Percentiles rank a stretch among this genome's conserved stretches.
Evolutionary conservation across 1,140 invertebrate species (phyloP).

Genomic region (Drosophila tristis): DNA sequence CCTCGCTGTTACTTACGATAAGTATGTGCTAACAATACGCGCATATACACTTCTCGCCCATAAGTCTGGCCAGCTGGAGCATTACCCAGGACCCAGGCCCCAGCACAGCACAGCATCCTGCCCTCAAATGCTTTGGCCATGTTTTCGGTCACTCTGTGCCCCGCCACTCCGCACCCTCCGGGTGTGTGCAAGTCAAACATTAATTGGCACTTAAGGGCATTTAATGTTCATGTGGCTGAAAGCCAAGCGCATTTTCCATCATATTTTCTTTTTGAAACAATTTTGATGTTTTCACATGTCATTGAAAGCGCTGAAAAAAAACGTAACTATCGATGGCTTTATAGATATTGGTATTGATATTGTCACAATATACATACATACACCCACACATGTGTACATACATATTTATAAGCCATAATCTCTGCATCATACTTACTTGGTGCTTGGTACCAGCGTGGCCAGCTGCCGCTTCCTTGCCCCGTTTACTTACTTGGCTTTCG

Average conservation of each 20-base stretch:
- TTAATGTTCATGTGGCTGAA: slow-evolving; percentile 58
- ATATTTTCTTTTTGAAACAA: slow-evolving; percentile 53
- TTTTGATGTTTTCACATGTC: slow-evolving; percentile 74
- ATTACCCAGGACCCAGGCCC: slow-evolving; percentile 39
- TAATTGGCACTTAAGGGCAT: slow-evolving; percentile 79
- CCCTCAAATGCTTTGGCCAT: slow-evolving; percentile 18
- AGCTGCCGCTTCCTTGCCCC: not conserved
- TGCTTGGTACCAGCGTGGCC: slow-evolving; percentile 6
- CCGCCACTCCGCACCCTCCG: not conserved
- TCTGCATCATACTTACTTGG: slow-evolving; percentile 48
- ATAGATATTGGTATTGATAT: slow-evolving; percentile 52
- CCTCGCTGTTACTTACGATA: slow-evolving; percentile 73
- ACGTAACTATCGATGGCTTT: slow-evolving; percentile 62
- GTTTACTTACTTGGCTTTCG: slow-evolving; percentile 44
- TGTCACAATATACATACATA: slow-evolving; percentile 7
- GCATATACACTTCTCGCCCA: slow-evolving; percentile 60
- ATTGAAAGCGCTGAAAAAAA: slow-evolving; percentile 64
- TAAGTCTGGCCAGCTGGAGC: slow-evolving; percentile 71
- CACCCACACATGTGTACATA: not conserved
- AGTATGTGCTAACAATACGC: slow-evolving; percentile 57
- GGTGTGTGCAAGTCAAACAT: slow-evolving; percentile 65
- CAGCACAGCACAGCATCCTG: slow-evolving; percentile 30
- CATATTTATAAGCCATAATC: slow-evolving; percentile 44
- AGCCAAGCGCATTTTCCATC: slow-evolving; percentile 33
- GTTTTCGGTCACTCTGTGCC: slow-evolving; percentile 15